A percentile compares a stretch with the other conserved stretches of the same genome.
These are phyloP conservation scores for Thunnus maccoyii DNA, from an alignment of 2,113 vertebrate genomes.

Conservation along the genomic window DNA sequence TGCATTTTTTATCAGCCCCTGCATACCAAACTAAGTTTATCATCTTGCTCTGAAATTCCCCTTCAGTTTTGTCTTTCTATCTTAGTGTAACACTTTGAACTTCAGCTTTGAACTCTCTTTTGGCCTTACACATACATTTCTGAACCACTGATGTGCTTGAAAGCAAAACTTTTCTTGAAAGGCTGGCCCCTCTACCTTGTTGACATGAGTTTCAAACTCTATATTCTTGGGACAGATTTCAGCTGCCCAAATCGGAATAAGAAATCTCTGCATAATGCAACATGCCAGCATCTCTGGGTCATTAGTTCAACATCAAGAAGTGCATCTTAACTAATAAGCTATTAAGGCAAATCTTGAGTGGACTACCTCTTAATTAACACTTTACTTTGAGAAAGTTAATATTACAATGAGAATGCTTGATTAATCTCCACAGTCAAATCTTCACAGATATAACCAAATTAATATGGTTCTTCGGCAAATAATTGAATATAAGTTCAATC, in stretches of 20 bases:
- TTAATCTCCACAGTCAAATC: no score
- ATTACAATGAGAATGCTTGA: no score
- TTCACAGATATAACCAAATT: no score
- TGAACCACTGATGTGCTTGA: conserved; percentile 37
- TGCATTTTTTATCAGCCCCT: conserved; percentile 21
- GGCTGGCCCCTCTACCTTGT: conserved; percentile 29
- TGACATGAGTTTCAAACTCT: conserved; percentile 11
- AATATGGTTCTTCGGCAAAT: no score
- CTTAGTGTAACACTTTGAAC: conserved; percentile 52
- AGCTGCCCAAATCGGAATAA: not conserved
- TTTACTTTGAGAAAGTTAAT: no score
- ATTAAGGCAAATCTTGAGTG: not conserved
- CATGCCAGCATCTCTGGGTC: not conserved
- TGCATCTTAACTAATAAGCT: not conserved
- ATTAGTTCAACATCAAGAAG: not conserved
- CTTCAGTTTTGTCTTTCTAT: conserved; percentile 49
- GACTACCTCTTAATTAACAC: no score
- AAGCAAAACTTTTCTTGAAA: conserved; percentile 49
- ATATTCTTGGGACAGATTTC: not conserved
- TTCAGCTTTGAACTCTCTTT: conserved; percentile 52
- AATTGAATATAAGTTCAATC: no score
- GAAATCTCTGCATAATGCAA: not conserved
- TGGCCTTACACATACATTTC: conserved; percentile 24
- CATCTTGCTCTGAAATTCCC: conserved; percentile 19
- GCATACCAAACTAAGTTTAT: not conserved